Conservation (phyloP, 2,888 invertebrate species). For the Allophyes oxyacanthae region DNA sequence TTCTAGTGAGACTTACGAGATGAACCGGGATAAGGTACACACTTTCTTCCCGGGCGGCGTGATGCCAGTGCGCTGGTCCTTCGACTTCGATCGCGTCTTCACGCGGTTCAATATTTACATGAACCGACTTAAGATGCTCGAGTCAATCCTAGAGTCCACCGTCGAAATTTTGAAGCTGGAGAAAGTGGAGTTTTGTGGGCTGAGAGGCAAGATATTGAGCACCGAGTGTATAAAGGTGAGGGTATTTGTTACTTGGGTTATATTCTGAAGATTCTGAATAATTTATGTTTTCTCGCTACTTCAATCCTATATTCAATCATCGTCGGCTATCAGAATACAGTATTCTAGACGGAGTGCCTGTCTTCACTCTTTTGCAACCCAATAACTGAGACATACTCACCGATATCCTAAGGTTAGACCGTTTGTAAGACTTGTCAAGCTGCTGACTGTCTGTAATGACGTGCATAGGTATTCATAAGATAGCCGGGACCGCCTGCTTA, state of each 20-base stretch:
- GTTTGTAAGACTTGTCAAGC: too few species aligned
- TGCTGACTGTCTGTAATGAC: too few species aligned
- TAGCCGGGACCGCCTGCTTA: too few species aligned
- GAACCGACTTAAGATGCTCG: constrained; percentile 90
- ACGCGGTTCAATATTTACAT: constrained; percentile 91
- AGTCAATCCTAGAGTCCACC: constrained; percentile 93
- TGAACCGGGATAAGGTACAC: constrained; percentile 87
- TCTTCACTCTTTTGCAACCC: too few species aligned
- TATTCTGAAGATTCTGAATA: too few species aligned
- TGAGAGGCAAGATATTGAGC: constrained; percentile 90
- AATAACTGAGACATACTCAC: too few species aligned
- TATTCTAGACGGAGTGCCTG: too few species aligned
- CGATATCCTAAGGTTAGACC: too few species aligned
- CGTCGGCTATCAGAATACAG: too few species aligned
- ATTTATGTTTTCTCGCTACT: too few species aligned
- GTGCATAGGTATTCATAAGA: too few species aligned
- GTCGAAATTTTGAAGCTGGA: constrained; percentile 96
- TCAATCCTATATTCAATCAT: too few species aligned
- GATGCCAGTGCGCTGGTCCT: constrained; percentile 92
- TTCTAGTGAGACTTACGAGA: constrained; percentile 84
- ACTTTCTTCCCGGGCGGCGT: constrained; percentile 87
- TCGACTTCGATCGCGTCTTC: constrained; percentile 93
- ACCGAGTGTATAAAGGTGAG: constrained; percentile 83
- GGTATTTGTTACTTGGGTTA: background rate
- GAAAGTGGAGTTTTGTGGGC: constrained; percentile 94